Evolutionary conservation across 2,113 vertebrate species (phyloP), one percentile per base, ranked within the genome.

Genomic region (Campylomormyrus tamandua): DNA sequence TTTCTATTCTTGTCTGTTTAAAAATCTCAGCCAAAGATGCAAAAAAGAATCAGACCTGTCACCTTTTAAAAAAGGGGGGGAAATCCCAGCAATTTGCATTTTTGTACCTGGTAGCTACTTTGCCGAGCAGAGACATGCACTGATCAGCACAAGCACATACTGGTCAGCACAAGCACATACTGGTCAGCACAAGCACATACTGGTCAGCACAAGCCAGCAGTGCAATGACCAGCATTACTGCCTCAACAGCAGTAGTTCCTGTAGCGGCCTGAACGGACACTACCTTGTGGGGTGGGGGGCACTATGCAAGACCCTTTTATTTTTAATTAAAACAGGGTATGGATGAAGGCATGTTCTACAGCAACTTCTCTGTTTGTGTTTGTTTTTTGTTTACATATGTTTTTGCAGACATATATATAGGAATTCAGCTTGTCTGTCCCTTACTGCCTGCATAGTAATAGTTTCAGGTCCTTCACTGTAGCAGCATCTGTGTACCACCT

Each of bases 1-100:
- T 92, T 92, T 92, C 94, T 94, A 94, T 93, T 95, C 92, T 91
- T 88, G 92, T 31, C 88, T 66, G 42, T 91, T 91, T 17, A 39
- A 52, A 46, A 31, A 52, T 87, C n/a, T 87, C 85, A 53, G 85
- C 19, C 9, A 10, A 53, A 87, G 85, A 31, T 11, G 52, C 10
- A 31, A 48, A 53, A 53, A 35, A 49, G 24, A 31, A 52, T 87
- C 45, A 48, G 49, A 7, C 7, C n/a, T 11, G 2, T 27, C 58
- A 66, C 8, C 24, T 8, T n/a, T 62, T n/a, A 46, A 21, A 48
- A 39, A 45, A 0, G 17, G 21, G 19, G 19, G 3, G 5, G 0
- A 13, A n/a, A 46, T 84, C 42, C 24, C 19, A 1, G 9, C 21
- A 46, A 10, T 88, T 88, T 49, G 46, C 21, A 88, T 74, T 42